These are phyloP conservation scores for Drosophila parabipectinata DNA, from an alignment of 1,140 invertebrate species.

Conservation along the genomic window DNA sequence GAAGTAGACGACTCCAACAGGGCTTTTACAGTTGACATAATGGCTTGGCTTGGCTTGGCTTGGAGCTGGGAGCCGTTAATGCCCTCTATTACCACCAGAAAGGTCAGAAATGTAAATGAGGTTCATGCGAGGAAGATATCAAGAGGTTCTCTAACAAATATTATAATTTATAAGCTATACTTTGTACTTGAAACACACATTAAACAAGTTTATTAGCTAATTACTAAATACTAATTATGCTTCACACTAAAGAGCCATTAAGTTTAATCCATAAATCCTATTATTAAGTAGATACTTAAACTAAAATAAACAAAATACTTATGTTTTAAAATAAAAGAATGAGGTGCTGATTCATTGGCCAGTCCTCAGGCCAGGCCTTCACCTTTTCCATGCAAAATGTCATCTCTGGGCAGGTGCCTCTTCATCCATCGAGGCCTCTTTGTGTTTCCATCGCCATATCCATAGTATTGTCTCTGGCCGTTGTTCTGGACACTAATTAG, in stretches of 20 bases:
- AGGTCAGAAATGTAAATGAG: slow-evolving; percentile 2
- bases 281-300: background rate
- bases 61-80: background rate
- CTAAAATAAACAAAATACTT: background rate
- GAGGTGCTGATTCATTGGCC: background rate
- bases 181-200: no score
- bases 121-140: background rate
- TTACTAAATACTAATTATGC: background rate
- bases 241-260: background rate
- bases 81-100: background rate
- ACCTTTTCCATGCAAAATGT: slow-evolving; percentile 21
- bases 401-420: background rate
- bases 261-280: background rate
- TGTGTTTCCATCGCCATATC: slow-evolving; percentile 16
- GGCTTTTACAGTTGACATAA: slow-evolving; percentile 4
- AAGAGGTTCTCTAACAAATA: no score
- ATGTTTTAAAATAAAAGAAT: background rate
- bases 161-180: no score
- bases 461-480: background rate
- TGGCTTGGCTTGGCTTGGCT: background rate
- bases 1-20: background rate
- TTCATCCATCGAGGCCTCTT: background rate
- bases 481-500: slow-evolving; percentile 55
- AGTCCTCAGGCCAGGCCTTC: slow-evolving; percentile 1
- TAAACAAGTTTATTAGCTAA: background rate